A percentile compares a stretch with the other conserved stretches of the same genome.
These are phyloP conservation scores for Dinomys branickii DNA, from an alignment of 2,113 vertebrate species.

Conservation along the genomic window DNA sequence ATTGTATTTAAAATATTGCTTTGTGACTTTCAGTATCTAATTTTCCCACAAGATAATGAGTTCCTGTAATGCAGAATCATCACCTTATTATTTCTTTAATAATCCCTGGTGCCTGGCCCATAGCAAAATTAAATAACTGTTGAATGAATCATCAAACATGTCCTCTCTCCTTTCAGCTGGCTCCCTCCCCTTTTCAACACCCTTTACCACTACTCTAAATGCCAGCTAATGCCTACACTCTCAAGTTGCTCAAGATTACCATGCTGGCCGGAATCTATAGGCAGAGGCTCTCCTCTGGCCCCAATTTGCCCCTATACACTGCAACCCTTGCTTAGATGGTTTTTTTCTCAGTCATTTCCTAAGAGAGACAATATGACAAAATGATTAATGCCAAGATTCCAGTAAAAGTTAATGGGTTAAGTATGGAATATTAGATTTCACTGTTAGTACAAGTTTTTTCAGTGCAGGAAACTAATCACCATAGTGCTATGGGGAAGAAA, in stretches of 20 bases:
- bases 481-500: not conserved
- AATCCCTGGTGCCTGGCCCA: not conserved
- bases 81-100: constrained; percentile 58
- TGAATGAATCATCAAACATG: constrained; percentile 29
- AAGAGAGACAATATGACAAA: not conserved
- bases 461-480: not conserved
- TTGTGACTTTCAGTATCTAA: constrained; percentile 46
- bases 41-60: constrained; percentile 61
- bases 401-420: not conserved
- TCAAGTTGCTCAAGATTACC: not conserved
- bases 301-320: not conserved
- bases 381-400: not conserved
- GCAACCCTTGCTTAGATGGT: not conserved
- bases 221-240: not conserved
- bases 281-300: not conserved
- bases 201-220: not conserved
- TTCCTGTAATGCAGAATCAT: constrained; percentile 51
- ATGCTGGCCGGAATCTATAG: not conserved
- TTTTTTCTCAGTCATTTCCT: not conserved
- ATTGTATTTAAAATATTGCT: constrained; percentile 35
- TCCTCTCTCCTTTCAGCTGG: not conserved
- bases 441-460: not conserved
- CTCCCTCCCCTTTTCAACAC: not conserved
- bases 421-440: not conserved
- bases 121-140: constrained; percentile 53